Conservation (phyloP, 2,888 invertebrate species). For the Catocala sponsa region DNA sequence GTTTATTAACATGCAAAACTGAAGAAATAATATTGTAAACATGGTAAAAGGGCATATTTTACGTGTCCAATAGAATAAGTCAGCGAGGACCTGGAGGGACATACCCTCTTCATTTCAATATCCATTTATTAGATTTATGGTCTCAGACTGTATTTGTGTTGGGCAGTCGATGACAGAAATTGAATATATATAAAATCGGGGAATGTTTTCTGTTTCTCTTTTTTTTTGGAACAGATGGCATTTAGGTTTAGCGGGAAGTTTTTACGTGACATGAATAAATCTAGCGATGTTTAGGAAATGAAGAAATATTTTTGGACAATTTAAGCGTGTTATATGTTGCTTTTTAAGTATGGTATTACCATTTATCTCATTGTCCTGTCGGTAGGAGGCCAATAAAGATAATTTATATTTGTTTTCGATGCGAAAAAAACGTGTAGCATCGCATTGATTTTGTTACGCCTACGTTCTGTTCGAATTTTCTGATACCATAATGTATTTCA, state of each 20-base stretch:
- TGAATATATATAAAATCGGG: conserved; percentile 59
- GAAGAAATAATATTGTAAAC: conserved; percentile 41
- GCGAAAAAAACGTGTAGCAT: not conserved
- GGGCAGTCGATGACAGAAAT: conserved; percentile 65
- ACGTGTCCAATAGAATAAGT: conserved; percentile 58
- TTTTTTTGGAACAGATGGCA: conserved; percentile 45
- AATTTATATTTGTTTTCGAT: conserved; percentile 12
- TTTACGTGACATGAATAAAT: conserved; percentile 49
- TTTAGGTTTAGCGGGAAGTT: conserved; percentile 42
- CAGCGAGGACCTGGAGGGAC: conserved; percentile 55
- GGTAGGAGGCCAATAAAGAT: conserved; percentile 11
- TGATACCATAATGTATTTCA: no score
- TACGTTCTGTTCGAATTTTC: no score
- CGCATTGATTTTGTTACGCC: no score
- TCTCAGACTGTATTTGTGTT: conserved; percentile 55
- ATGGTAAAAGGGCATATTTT: conserved; percentile 49
- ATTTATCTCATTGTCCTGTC: conserved; percentile 15
- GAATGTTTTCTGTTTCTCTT: conserved; percentile 34
- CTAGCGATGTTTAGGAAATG: conserved; percentile 28
- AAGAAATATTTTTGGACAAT: conserved; percentile 26
- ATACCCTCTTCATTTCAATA: conserved; percentile 74
- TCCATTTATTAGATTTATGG: conserved; percentile 74
- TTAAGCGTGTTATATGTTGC: conserved; percentile 32
- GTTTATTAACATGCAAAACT: conserved; percentile 29
- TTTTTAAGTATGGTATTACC: conserved; percentile 18